Conservation (phyloP, 2,113 vertebrate genomes). For the Plecturocebus donacophilus region DNA sequence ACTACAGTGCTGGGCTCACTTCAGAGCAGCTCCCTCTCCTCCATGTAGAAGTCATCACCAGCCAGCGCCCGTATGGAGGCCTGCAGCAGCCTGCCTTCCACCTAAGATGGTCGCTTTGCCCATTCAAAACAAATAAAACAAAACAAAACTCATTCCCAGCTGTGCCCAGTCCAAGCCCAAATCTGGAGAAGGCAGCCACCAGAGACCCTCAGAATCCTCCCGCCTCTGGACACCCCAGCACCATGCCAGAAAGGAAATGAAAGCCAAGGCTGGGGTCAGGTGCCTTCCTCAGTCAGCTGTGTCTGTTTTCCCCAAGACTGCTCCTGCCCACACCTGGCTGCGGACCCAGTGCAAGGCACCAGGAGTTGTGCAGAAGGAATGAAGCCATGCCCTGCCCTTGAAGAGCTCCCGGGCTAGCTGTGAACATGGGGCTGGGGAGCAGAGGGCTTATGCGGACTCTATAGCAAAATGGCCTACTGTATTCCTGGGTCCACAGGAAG, state of each 20-base stretch:
- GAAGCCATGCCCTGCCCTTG: background rate
- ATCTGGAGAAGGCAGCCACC: background rate
- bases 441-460: background rate
- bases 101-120: background rate
- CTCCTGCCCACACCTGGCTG: background rate
- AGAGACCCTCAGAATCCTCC: background rate
- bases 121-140: background rate
- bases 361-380: too few species aligned
- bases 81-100: background rate
- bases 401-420: background rate
- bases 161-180: background rate
- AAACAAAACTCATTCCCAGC: background rate
- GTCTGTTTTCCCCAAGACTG: background rate
- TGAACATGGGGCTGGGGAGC: background rate
- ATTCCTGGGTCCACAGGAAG: background rate
- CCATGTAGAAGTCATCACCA: background rate
- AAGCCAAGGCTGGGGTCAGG: background rate
- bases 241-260: background rate
- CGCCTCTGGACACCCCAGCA: background rate
- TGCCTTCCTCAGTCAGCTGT: too few species aligned
- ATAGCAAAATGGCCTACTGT: background rate
- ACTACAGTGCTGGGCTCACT: background rate
- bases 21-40: background rate
- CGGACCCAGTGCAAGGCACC: background rate
- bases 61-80: background rate